Evolutionary conservation across 2,113 vertebrate genomes (phyloP).

Genomic region (Uria lomvia): DNA sequence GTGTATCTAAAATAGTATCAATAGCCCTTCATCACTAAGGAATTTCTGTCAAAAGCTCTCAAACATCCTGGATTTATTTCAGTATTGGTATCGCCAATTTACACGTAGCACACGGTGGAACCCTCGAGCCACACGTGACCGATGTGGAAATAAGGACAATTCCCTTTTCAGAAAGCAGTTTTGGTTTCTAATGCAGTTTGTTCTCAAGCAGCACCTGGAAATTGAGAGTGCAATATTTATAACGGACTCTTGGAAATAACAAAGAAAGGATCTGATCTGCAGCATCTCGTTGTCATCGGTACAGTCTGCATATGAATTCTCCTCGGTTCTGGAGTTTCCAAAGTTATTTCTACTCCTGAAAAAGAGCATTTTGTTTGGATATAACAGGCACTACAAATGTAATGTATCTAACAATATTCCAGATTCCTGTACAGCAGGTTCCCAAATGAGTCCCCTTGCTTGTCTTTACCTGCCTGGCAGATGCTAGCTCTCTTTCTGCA

Average conservation of each 20-base stretch:
- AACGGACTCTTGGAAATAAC: neutral
- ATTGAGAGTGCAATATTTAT: slow-evolving; percentile 6
- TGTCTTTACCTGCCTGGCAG: neutral
- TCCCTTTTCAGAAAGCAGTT: neutral
- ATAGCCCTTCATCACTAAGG: neutral
- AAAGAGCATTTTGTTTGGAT: neutral
- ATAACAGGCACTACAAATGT: slow-evolving; percentile 16
- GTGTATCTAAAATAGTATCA: neutral
- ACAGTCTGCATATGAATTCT: neutral
- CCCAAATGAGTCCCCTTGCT: neutral
- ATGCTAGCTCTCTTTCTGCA: slow-evolving; percentile 79
- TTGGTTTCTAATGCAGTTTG: slow-evolving; percentile 6
- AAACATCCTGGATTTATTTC: neutral
- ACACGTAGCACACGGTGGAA: neutral
- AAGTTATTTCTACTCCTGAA: neutral
- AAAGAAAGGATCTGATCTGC: neutral
- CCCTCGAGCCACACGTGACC: neutral
- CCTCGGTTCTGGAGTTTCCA: neutral
- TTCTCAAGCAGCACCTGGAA: slow-evolving; percentile 47
- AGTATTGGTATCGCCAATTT: neutral
- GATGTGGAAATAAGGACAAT: neutral
- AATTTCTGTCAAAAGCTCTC: neutral
- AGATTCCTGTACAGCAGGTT: neutral
- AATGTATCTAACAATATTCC: neutral
- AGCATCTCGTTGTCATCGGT: neutral